Base-by-base conservation (phyloP, 2,888 invertebrate genomes). In the Aphodius sticticus region DNA sequence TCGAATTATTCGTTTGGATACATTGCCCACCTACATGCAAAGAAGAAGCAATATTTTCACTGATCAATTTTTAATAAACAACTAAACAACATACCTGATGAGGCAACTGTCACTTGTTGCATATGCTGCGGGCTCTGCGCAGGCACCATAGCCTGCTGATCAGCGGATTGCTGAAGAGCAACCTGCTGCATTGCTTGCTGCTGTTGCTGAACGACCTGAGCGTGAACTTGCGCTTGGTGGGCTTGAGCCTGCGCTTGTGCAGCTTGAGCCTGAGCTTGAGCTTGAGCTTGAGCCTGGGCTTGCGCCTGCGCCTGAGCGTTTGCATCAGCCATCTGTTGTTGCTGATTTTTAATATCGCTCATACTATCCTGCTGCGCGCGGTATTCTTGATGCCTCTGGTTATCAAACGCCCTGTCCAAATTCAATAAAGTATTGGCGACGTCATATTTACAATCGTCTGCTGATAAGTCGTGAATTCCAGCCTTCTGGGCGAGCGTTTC, bases 401-500 rank as follows among this genome's bases (percentile, higher is more conserved):
- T 86, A 83, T 89, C 88, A 86, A 89, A 88, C 76, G 88, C 88
- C 80, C 89, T 93, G 86, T 94, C 94, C 88, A 94, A 89, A 82
- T 93, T 93, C 84, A 92, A 87, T 85, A 93, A 88, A 79, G 91
- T 93, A 84, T 92, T 93, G 5, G 93, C 93, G 81, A 93, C 93
- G 88, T 94, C 94, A 90, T 94, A 94, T 88, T 94, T 94, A 82
- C 89, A 90, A 87, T 94, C 94, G 86, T 94, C 94, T 85, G 94
- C 93, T 16, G 94, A 94, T 14, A 94, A 94, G 83, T 89, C 89
- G 83, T 88, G 88, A 77, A 89, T 89, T 1, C 94, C 94, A 77
- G 94, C 94, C 84, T 94, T 94, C 86, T 94, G 93, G 14, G 94
- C 94, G 81, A 94, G 90, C 0, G 94, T 94, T 87, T 94, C 94